Evolutionary conservation across 1,140 invertebrate genomes (phyloP), one percentile per base, ranked within the genome.

Genomic region (Tribolium madens): DNA sequence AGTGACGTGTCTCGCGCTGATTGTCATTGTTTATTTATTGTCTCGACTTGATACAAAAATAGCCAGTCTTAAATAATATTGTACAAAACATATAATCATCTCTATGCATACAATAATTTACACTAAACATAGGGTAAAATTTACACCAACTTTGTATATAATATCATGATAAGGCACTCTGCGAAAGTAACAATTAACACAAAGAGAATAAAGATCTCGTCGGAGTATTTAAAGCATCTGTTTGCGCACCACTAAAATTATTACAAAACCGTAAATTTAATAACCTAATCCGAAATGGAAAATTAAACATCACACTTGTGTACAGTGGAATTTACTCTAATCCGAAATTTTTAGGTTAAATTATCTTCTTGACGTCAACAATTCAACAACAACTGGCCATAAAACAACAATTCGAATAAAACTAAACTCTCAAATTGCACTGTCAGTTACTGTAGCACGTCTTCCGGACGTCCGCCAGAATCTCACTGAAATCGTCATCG

Each of bases 401-500:
- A 48, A 26, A 26, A 46, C 31, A 47, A 71, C 26, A 48, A 71
- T 71, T 71, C 47, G 47, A 71, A 71, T 50, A 50, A 72, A 50
- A 72, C 42, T 14, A 70, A 42, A 26, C 21, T 26, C 21, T 26
- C 21, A 12, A 26, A 60, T 71, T 47, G 46, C 46, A 71, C 36
- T 14, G 76, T 90, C 87, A 94, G 87, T 93, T 94, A 88, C 93
- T 95, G 86, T 94, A 95, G 85, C 94, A 95, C 17, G 94, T 95
- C 84, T 95, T 95, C 74, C 94, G 89, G 42, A 95, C 94, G 76
- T 94, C 93, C 1, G 94, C 94, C 46, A 95, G 86, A 80, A 95
- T 95, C 77, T 94, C 93, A 87, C 93, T 95, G 86, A 95, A 95
- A 83, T 95, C 93, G 76, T 95, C 93, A 64, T 94, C 93, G 0